Evolutionary conservation across 2,797 vertebrate species (phyloP), one percentile per base, ranked within the genome.

Genomic region (Mycteria americana): DNA sequence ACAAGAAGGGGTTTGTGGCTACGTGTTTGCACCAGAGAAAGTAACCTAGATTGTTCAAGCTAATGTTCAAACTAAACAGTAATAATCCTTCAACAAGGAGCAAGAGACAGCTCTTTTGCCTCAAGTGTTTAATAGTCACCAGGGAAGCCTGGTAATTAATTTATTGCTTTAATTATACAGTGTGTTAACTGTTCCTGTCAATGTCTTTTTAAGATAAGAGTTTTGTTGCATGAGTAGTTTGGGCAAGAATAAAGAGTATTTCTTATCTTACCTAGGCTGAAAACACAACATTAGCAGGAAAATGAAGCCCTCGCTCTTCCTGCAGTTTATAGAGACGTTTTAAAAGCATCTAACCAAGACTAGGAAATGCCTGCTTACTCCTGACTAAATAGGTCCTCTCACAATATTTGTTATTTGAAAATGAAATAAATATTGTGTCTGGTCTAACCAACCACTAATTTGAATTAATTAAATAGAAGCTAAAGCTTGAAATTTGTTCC

Each of bases 81-180:
- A 56, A 28, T 54, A 82, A 83, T 45, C 78, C 79, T 68, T 60
- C 78, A 45, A 48, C n/a, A 7, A 59, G 87, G 60, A 91, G 72
- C 57, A 59, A 51, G 67, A 85, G 79, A 35, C 87, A 60, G 68
- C 69, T 74, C 76, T 74, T 84, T 85, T 78, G 65, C 84, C 88
- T 82, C 80, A 14, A 89, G 84, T 89, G 76, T 79, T 92, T 93
- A 70, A 83, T 46, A 91, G 76, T 88, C 86, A 88, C 75, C 78
- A 43, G 87, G 84, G 70, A 84, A 88, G 90, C 50, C 84, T 57
- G 85, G 87, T 88, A 91, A 94, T 95, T 92, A 95, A 94, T 92
- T 88, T 82, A 82, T 92, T 88, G 80, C 67, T 92, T 94, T 94
- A 90, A 91, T 94, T 90, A 81, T 64, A 37, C 75, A 90, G 74